A percentile compares a stretch with the other conserved stretches of the same genome.
Conservation (phyloP, 2,888 invertebrate species). For the Parascotia fuliginaria region DNA sequence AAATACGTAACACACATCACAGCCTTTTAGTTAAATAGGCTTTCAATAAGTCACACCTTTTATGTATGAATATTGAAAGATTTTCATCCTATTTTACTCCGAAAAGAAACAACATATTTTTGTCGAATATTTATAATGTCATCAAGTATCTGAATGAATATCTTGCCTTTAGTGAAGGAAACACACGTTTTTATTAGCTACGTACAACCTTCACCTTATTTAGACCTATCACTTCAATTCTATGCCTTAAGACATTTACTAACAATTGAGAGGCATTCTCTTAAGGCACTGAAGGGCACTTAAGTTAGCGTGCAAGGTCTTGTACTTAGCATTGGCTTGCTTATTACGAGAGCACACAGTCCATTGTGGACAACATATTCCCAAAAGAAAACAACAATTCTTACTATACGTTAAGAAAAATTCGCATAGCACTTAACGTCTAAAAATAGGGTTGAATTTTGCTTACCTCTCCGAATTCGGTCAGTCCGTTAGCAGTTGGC, state of each 20-base stretch:
- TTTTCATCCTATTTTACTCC: no score
- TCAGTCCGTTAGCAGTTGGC: conserved; percentile 77
- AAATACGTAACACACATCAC: no score
- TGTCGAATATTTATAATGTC: no score
- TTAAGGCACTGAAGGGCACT: background rate
- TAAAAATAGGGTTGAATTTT: conserved; percentile 39
- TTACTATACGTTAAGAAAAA: background rate
- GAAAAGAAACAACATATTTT: no score
- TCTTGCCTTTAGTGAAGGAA: no score
- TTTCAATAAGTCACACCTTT: no score
- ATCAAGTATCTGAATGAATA: no score
- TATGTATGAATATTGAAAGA: no score
- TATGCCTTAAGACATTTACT: background rate
- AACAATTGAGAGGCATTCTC: background rate
- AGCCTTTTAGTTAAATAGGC: no score
- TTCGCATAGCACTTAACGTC: conserved; percentile 30
- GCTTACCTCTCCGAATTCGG: conserved; percentile 84
- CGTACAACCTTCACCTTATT: no score
- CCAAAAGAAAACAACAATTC: conserved; percentile 2
- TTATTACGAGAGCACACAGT: conserved; percentile 4
- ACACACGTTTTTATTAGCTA: no score
- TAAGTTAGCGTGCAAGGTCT: background rate
- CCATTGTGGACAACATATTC: conserved; percentile 4
- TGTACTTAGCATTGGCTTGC: background rate
- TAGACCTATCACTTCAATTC: background rate